phyloP scores from a whole-genome alignment of 1,140 invertebrate species.

The Nasonia longicornis region DNA sequence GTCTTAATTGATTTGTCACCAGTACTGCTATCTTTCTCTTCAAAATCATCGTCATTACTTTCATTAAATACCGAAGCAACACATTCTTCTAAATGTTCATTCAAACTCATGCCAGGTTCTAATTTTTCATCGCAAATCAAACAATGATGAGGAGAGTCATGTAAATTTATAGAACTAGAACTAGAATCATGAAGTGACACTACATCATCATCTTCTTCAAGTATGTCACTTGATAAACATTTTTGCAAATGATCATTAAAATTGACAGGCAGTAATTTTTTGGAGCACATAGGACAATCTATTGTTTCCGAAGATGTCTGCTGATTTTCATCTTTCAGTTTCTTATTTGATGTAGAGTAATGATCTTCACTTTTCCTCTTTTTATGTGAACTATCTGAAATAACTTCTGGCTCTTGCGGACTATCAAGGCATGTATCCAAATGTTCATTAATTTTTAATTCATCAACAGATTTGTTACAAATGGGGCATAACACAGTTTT shows the following conservation, averaged over 20 bases:
- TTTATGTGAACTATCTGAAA: background rate
- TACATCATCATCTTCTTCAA: conserved; percentile 35
- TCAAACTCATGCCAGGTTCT: conserved; percentile 64
- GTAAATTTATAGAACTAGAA: conserved; percentile 45
- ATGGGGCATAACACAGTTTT: conserved; percentile 64
- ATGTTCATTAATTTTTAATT: conserved; percentile 62
- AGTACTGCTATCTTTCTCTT: conserved; percentile 47
- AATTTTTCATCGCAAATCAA: conserved; percentile 74
- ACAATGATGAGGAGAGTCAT: conserved; percentile 63
- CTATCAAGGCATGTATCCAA: conserved; percentile 62
- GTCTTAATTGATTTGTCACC: conserved; percentile 24
- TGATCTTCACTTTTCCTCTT: conserved; percentile 40
- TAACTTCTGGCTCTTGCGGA: conserved; percentile 37
- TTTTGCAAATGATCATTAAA: conserved; percentile 72
- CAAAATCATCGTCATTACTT: conserved; percentile 22
- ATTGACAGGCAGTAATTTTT: conserved; percentile 56
- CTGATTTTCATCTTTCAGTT: conserved; percentile 36
- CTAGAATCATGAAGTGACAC: conserved; percentile 51
- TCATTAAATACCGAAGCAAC: conserved; percentile 64
- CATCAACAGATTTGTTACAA: conserved; percentile 58
- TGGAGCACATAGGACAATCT: conserved; percentile 65
- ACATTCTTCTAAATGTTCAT: conserved; percentile 76
- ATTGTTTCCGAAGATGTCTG: conserved; percentile 14
- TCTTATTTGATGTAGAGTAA: conserved; percentile 36
- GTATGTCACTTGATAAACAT: conserved; percentile 23